Evolutionary conservation across 2,113 vertebrate genomes (phyloP), one percentile per base, ranked within the genome.

Genomic region (Osmerus mordax): DNA sequence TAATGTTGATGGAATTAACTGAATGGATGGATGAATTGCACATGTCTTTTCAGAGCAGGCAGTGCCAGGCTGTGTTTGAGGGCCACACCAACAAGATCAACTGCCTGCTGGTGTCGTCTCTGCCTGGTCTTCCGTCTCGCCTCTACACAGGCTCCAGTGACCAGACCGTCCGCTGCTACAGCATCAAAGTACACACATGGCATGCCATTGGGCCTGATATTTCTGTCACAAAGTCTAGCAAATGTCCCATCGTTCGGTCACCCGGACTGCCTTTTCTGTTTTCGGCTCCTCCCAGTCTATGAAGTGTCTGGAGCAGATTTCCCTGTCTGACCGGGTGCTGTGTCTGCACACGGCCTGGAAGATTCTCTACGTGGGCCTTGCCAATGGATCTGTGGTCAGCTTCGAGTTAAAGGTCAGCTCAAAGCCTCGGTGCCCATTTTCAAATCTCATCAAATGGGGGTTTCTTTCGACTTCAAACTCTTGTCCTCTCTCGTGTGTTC

Each of bases 101-200:
- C 87, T 96, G 95, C 78, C 91, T 99, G 56, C 84, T 97, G 82
- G 93, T 98, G 52, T 92, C 92, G 19, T 91, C 94, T 2, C 84
- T 85, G 3, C 86, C 89, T 0, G 93, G 91, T 56, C 90, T 91
- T 87, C 90, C 78, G 1, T 84, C 90, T 3, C 88, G 89, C 0
- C 93, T 99, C 67, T 98, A 92, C 83, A 97, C 96, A 0, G 97
- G 97, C 32, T 97, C 97, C 67, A 99, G 96, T 0, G 97, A 99
- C 84, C 92, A 96, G 84, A 97, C 93, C 1, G 84, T 99, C 79
- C 93, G 94, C 83, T 96, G 95, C 84, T 97, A 94, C 70, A 93
- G 87, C 82, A 80, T 92, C 63, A 96, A 95, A 94, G 97, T 98
- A 78, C 60, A 12, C 8, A 47, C 12, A 18, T 19, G 28, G 5